Evolutionary conservation across 2,888 invertebrate genomes (phyloP), one percentile per base, ranked within the genome.

Genomic region (Cabera pusaria): DNA sequence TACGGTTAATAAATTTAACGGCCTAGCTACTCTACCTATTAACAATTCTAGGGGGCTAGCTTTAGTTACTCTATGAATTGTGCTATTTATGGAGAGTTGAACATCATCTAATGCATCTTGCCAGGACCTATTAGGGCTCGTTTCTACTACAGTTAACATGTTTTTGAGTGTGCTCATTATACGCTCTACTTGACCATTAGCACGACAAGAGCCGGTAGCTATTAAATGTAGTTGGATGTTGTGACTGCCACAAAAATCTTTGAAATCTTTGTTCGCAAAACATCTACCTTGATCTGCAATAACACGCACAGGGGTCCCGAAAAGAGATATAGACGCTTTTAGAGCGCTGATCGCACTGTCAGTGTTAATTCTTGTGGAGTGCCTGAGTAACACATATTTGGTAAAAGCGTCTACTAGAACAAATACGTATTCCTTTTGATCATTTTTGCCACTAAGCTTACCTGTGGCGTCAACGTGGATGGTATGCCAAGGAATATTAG

Each of bases 351-450:
- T n/a, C 3, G 18, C 18, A 18, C 18, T 18, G 29, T 23, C 16
- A 21, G 28, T 21, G 23, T 28, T 23, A 23, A 21, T 45, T 2
- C 45, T 37, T 1, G 34, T 45, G 0, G 25, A 26, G 5, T 45
- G 49, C 2, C 46, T 32, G 3, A 45, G 44, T n/a, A n/a, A n/a
- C n/a, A n/a, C n/a, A n/a, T n/a, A n/a, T n/a, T n/a, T n/a, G n/a
- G n/a, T n/a, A n/a, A n/a, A n/a, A n/a, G n/a, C n/a, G n/a, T n/a
- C n/a, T n/a, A n/a, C n/a, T n/a, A n/a, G n/a, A n/a, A n/a, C n/a
- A n/a, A n/a, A n/a, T n/a, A n/a, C n/a, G n/a, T n/a, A n/a, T n/a
- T n/a, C n/a, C n/a, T n/a, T n/a, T n/a, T n/a, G n/a, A n/a, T n/a
- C n/a, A 0, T n/a, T n/a, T n/a, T n/a, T n/a, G n/a, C n/a, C n/a